phyloP scores from a whole-genome alignment of 2,113 vertebrate species.

The Theristicus caerulescens region DNA sequence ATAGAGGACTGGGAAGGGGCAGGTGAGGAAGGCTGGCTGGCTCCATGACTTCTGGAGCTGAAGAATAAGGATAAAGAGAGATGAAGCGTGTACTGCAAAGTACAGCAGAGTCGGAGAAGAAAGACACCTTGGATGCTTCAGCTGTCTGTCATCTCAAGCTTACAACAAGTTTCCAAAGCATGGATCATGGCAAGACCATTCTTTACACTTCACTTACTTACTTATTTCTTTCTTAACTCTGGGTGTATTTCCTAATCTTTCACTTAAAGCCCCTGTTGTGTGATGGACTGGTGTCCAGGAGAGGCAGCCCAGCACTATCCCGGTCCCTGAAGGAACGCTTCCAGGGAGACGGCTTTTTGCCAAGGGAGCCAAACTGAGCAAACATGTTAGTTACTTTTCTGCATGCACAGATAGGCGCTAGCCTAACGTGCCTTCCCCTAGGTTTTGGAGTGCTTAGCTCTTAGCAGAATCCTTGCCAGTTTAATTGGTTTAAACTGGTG shows the following conservation, averaged over 20 bases:
- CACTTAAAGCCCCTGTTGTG: rapidly evolving
- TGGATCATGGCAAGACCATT: not conserved
- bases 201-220: not conserved
- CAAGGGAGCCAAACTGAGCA: not conserved
- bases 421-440: not conserved
- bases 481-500: not conserved
- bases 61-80: not conserved
- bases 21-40: not conserved
- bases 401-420: rapidly evolving
- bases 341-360: not conserved
- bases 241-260: not conserved
- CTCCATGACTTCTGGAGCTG: not conserved
- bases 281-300: not conserved
- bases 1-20: not conserved
- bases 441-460: not conserved
- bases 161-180: not conserved
- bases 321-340: not conserved
- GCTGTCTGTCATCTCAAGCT: not conserved
- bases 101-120: not conserved
- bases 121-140: not conserved
- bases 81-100: not conserved
- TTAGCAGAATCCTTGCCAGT: not conserved
- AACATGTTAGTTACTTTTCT: not conserved
- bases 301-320: not conserved
- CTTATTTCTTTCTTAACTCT: not conserved